Percentiles rank a stretch among this genome's conserved stretches.
Conservation (phyloP, 2,888 invertebrate species). For the Hemicrepidius hirtus region DNA sequence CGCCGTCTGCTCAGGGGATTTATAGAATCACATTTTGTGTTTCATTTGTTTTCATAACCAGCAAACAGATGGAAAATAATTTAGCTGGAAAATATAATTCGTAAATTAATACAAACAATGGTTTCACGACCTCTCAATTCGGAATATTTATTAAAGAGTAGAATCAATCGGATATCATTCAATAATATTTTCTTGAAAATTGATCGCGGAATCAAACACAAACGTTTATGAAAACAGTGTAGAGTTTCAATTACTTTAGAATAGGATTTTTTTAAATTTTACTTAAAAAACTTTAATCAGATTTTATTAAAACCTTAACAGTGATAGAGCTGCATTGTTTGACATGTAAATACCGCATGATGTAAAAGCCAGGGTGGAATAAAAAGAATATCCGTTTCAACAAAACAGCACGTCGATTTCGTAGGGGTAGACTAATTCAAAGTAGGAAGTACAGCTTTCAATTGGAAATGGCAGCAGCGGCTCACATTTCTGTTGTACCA, state of each 20-base stretch:
- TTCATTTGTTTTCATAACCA: conserved; percentile 19
- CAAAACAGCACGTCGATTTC: not conserved
- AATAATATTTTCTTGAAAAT: too few species aligned
- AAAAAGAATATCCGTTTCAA: not conserved
- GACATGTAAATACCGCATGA: too few species aligned
- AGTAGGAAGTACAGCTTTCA: not conserved
- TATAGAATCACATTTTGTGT: conserved; percentile 5
- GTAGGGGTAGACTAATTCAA: not conserved
- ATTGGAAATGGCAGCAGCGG: conserved; percentile 3
- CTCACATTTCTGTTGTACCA: conserved; percentile 22
- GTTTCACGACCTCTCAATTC: not conserved
- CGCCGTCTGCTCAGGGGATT: not conserved
- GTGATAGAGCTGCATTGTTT: too few species aligned
- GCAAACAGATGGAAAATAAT: conserved; percentile 10
- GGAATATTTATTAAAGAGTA: not conserved
- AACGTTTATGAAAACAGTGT: too few species aligned
- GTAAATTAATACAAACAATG: conserved; percentile 8
- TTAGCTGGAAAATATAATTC: not conserved
- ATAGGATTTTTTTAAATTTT: not conserved
- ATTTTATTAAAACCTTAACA: too few species aligned
- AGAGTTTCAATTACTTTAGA: too few species aligned
- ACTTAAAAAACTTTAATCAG: not conserved
- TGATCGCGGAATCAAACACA: too few species aligned
- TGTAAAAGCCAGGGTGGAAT: too few species aligned
- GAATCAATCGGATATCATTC: too few species aligned